Evolutionary conservation across 2,888 invertebrate genomes (phyloP), one percentile per base, ranked within the genome.

Genomic region (Melinopterus prodromus): DNA sequence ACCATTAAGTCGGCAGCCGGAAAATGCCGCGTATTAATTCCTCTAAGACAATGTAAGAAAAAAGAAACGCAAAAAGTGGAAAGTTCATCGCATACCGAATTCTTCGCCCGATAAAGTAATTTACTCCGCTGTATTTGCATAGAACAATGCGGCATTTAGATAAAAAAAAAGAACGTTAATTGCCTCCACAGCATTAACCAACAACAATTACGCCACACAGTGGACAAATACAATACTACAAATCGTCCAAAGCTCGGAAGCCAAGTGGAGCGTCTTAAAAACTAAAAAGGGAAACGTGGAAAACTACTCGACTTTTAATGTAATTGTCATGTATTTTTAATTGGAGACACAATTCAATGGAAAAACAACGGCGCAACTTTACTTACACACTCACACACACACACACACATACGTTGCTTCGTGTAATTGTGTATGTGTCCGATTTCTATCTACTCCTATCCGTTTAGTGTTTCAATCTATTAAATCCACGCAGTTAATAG

Each of bases 281-380:
- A 74, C 74, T 74, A 74, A 84, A 82, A 82, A 81, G 84, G 84
- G 83, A 84, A 84, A 85, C 85, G 83, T 84, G 84, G 84, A 85
- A 85, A 85, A 85, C 82, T 86, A 85, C 86, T 85, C 82, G 84
- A 83, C 83, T 83, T 83, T 82, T 86, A 86, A 86, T 86, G 86
- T 86, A 86, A 84, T 84, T 86, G 85, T 85, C 84, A 83, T 86
- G 86, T 86, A 78, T 77, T 80, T 80, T 83, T 84, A 84, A 84
- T 83, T 84, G 83, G 81, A 75, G 78, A 78, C 80, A 78, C 80
- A 71, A 80, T 78, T 79, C 77, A 79, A 79, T 69, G 77, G 53
- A 15, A 78, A 79, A 76, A 78, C 78, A 79, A 53, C 37, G 70
- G n/a, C 79, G 26, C 16, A 35, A 53, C 53, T 53, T 53, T 38